Conservation (phyloP, 2,113 vertebrate species). For the Coregonus clupeaformis region DNA sequence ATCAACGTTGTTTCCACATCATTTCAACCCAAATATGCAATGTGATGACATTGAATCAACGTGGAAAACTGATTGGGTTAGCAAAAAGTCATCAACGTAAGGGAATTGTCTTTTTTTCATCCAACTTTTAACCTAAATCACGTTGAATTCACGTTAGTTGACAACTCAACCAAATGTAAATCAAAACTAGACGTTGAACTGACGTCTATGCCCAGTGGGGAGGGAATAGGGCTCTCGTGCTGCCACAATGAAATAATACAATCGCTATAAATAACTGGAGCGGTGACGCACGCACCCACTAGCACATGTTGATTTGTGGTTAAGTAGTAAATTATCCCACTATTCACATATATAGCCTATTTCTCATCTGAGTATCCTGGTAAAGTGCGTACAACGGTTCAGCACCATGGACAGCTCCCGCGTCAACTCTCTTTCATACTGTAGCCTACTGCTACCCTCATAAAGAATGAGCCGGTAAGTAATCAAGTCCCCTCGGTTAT, state of each 20-base stretch:
- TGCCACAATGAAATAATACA: not conserved
- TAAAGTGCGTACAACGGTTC: not conserved
- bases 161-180: too few relatives aligned
- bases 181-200: too few relatives aligned
- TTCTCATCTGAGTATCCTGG: not conserved
- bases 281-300: slow-evolving; percentile 1
- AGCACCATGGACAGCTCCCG: slow-evolving; percentile 33
- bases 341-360: not conserved
- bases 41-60: too few relatives aligned
- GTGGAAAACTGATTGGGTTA: too few relatives aligned
- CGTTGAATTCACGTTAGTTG: too few relatives aligned
- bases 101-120: too few relatives aligned
- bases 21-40: too few relatives aligned
- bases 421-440: not conserved
- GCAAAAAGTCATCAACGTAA: too few relatives aligned
- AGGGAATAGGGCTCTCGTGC: not conserved
- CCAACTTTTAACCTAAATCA: too few relatives aligned
- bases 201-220: too few relatives aligned
- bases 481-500: slow-evolving; percentile 15
- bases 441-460: too few relatives aligned
- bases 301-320: not conserved
- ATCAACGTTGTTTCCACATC: too few relatives aligned
- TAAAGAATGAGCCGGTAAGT: not conserved
- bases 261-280: not conserved
- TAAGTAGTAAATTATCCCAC: not conserved